Evolutionary conservation across 2,888 invertebrate species (phyloP), one percentile per base, ranked within the genome.

Genomic region (Lasius platythorax): DNA sequence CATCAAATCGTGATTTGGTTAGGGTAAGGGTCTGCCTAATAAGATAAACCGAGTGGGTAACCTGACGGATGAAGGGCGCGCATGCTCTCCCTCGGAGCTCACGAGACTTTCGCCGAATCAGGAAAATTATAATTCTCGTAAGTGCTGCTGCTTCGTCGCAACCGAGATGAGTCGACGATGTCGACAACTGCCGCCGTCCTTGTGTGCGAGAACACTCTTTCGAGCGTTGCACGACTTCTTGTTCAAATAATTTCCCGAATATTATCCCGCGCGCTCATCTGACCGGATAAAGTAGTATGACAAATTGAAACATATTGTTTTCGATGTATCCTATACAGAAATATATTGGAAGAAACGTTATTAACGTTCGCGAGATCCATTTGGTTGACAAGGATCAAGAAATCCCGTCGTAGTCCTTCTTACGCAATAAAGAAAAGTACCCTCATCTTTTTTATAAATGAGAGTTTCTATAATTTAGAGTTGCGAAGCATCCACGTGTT

Each of bases 81-180:
- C 18, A 30, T 28, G 40, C 43, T 53, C 46, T 68, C 66, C 75
- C 88, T 78, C 30, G 37, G 15, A 83, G 82, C 83, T 86, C 84
- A 81, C 85, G 87, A 79, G 86, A 88, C 84, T 90, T 88, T 86
- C 83, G 83, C 86, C 87, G 88, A 91, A 91, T 91, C 88, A 82
- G 83, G 85, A 83, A 91, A 89, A 91, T 91, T 87, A 91, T 89
- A 89, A 91, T 91, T 89, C 89, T 85, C 81, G 82, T 87, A 85
- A 91, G 89, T 87, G 88, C 88, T 86, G 67, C 64, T 70, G 75
- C 46, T 63, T 67, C 56, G 23, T 61, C 72, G 74, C 46, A 66
- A 43, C 30, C 56, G 37, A 40, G 30, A 72, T 30, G 28, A 63
- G 33, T 15, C 63, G 82, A 68, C 23, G 76, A 50, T n/a, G 64